Evolutionary conservation across 2,113 vertebrate genomes (phyloP).

Genomic region (Meleagris gallopavo): DNA sequence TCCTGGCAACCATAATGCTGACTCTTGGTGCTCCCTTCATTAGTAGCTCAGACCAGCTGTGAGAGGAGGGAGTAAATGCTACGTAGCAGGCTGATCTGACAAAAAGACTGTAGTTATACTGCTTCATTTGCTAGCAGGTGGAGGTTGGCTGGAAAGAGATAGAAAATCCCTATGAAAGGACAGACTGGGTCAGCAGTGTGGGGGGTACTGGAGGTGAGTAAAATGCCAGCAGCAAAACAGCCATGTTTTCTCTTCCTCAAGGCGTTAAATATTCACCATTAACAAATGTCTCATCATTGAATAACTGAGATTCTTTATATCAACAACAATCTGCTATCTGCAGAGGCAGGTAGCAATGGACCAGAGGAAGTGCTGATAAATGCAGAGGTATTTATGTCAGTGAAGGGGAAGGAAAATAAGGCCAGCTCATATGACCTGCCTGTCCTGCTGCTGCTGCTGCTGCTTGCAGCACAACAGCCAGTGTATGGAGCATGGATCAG

Average conservation of each 20-base stretch:
- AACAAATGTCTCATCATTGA: background rate
- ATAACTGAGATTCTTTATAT: background rate
- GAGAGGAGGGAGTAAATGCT: background rate
- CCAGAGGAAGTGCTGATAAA: background rate
- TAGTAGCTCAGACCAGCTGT: background rate
- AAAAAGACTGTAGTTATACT: background rate
- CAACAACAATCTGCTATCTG: background rate
- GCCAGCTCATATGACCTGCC: background rate
- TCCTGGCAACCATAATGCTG: background rate
- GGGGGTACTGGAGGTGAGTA: background rate
- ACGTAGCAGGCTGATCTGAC: background rate
- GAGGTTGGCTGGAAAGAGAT: background rate
- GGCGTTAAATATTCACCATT: background rate
- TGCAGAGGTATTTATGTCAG: background rate
- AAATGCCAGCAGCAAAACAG: background rate
- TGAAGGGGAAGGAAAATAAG: background rate
- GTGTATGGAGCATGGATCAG: background rate
- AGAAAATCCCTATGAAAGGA: background rate
- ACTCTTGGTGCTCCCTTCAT: background rate
- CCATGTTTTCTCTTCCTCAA: background rate
- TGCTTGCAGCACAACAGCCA: background rate
- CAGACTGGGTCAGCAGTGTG: rapidly evolving
- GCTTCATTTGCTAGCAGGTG: background rate
- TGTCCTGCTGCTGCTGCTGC: background rate
- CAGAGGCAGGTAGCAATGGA: background rate